Conservation (phyloP, 2,797 vertebrate genomes). For the Taenioides sp. region DNA sequence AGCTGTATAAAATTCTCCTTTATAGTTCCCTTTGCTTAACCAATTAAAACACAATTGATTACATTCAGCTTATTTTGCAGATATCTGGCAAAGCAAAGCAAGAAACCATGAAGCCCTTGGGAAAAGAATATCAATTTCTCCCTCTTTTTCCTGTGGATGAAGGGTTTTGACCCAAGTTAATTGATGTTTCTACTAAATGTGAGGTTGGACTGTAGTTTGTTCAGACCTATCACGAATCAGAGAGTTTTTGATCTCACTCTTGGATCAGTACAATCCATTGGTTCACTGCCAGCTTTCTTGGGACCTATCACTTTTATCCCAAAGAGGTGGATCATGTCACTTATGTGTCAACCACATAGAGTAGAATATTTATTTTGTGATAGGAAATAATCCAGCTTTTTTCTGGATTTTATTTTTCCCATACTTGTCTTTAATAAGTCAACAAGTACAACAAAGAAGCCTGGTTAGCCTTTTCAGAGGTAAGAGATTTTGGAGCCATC, state of each 20-base stretch:
- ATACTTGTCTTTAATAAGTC: too few species aligned
- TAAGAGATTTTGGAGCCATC: too few species aligned
- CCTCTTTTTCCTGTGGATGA: neutral
- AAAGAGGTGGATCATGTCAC: slow-evolving; percentile 28
- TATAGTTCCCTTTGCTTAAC: slow-evolving; percentile 13
- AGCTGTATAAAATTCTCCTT: too few species aligned
- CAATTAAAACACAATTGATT: slow-evolving; percentile 18
- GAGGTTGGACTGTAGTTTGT: slow-evolving; percentile 9
- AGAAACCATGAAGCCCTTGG: neutral
- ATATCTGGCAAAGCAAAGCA: neutral
- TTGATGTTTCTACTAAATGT: neutral
- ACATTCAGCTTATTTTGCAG: neutral
- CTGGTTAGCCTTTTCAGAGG: too few species aligned
- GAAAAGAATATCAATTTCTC: neutral
- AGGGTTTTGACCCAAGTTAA: neutral
- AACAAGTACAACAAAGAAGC: too few species aligned
- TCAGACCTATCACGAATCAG: slow-evolving; percentile 49
- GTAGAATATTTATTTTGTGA: too few species aligned
- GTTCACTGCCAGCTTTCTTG: slow-evolving; percentile 22
- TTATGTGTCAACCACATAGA: slow-evolving; percentile 8
- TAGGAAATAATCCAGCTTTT: neutral
- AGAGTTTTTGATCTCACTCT: slow-evolving; percentile 34
- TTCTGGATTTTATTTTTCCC: neutral
- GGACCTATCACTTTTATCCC: slow-evolving; percentile 28
- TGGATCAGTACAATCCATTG: slow-evolving; percentile 35